phyloP scores from a whole-genome alignment of 1,140 invertebrate species.

The Caenorhabditis latens region DNA sequence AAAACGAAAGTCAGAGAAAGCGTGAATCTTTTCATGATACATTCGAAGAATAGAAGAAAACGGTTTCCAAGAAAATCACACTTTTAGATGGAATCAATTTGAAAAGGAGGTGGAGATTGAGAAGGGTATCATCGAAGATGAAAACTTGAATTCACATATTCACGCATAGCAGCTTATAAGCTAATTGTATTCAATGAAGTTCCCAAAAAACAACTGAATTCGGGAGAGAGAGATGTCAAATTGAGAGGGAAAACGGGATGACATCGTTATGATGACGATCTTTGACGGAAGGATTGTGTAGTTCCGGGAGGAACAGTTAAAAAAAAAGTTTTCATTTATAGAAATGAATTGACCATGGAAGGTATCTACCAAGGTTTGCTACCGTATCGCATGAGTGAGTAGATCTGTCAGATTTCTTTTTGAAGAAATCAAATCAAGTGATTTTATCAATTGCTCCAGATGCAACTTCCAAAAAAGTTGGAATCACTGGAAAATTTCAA shows the following conservation, averaged over 20 bases:
- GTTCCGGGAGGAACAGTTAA: neutral
- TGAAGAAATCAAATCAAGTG: too few species aligned
- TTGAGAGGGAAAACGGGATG: neutral
- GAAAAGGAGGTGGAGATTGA: neutral
- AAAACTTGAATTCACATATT: conserved; percentile 4
- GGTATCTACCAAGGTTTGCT: too few species aligned
- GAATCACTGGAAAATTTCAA: too few species aligned
- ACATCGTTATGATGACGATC: conserved; percentile 2
- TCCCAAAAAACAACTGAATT: neutral
- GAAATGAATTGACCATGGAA: too few species aligned
- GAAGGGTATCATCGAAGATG: neutral
- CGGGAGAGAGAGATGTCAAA: neutral
- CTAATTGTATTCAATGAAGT: neutral
- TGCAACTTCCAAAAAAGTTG: too few species aligned
- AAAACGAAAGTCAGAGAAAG: neutral
- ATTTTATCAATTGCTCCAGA: too few species aligned
- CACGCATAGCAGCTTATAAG: neutral
- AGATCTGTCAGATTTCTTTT: too few species aligned
- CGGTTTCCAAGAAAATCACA: neutral
- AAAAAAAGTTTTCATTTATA: neutral
- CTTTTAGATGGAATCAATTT: neutral
- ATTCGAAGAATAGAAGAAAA: neutral
- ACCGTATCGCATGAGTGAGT: too few species aligned
- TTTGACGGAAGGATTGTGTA: neutral
- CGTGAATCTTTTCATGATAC: neutral